These are phyloP conservation scores for Epinephelus cyanopodus DNA, from an alignment of 2,113 vertebrate genomes.

Conservation along the genomic window DNA sequence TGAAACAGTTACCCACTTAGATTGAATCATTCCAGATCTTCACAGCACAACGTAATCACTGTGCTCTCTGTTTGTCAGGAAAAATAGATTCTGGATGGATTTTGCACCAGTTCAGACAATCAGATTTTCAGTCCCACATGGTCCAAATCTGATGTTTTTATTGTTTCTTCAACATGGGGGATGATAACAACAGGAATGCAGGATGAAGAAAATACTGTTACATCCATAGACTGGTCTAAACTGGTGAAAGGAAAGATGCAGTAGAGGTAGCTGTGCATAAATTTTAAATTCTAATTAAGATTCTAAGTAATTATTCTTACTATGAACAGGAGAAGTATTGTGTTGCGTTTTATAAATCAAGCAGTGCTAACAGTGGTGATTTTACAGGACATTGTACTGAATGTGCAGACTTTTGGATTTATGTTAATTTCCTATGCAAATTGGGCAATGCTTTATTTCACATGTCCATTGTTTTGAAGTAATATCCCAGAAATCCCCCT, in stretches of 20 bases:
- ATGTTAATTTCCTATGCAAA: too few species aligned
- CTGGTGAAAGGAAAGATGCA: too few species aligned
- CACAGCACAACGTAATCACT: conserved; percentile 37
- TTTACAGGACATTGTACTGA: too few species aligned
- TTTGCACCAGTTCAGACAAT: conserved; percentile 25
- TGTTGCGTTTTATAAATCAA: too few species aligned
- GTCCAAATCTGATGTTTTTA: conserved; percentile 20
- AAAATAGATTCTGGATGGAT: conserved; percentile 27
- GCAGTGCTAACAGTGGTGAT: too few species aligned
- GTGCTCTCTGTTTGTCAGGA: conserved; percentile 21
- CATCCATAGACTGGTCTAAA: neutral
- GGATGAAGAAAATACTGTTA: neutral
- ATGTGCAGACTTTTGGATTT: too few species aligned
- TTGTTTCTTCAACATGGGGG: neutral
- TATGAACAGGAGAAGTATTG: too few species aligned
- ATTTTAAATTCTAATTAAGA: neutral
- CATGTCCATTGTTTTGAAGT: neutral
- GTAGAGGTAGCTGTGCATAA: neutral
- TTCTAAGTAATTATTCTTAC: too few species aligned
- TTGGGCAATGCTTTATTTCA: neutral
- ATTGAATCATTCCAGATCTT: conserved; percentile 59
- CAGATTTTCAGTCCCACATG: conserved; percentile 11
- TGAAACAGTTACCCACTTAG: conserved; percentile 55
- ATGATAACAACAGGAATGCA: neutral
- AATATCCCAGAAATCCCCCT: neutral